Evolutionary conservation across 2,888 invertebrate species (phyloP).

Genomic region (Brenthis daphne): DNA sequence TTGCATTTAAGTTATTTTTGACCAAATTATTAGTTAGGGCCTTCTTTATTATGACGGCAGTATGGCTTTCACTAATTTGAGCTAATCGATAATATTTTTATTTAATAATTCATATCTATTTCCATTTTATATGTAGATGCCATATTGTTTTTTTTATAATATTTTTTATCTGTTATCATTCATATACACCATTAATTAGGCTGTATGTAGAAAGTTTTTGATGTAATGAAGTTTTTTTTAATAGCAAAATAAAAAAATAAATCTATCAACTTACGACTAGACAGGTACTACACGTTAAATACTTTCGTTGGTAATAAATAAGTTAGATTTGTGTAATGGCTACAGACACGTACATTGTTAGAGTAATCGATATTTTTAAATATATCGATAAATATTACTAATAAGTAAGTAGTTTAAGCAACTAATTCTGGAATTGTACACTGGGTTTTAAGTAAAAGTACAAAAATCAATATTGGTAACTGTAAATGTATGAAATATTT

Average conservation of each 20-base stretch:
- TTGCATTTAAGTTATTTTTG: too few relatives aligned
- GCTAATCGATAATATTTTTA: too few relatives aligned
- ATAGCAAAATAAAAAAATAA: conserved; percentile 49
- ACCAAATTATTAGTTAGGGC: too few relatives aligned
- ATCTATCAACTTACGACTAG: conserved; percentile 71
- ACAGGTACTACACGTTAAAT: conserved; percentile 79
- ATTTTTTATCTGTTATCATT: neutral
- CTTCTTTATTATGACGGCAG: too few relatives aligned
- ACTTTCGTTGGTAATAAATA: conserved; percentile 60
- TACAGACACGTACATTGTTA: neutral
- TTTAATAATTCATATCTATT: neutral
- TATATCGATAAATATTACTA: neutral
- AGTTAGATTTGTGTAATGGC: conserved; percentile 37
- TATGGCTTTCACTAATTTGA: too few relatives aligned
- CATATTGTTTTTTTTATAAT: neutral
- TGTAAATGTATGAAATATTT: neutral
- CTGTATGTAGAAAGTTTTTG: conserved; percentile 4
- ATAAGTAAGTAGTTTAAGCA: neutral
- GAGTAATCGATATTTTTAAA: neutral
- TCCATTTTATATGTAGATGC: neutral
- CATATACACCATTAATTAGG: conserved; percentile 2
- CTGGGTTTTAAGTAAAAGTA: conserved; percentile 1
- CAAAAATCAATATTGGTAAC: neutral
- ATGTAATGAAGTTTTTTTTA: conserved; percentile 41
- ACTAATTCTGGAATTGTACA: neutral